Percentiles rank a stretch among this genome's conserved stretches.
These are phyloP conservation scores for Motacilla tschutschensis DNA, from an alignment of 2,113 vertebrate species.

Conservation along the genomic window DNA sequence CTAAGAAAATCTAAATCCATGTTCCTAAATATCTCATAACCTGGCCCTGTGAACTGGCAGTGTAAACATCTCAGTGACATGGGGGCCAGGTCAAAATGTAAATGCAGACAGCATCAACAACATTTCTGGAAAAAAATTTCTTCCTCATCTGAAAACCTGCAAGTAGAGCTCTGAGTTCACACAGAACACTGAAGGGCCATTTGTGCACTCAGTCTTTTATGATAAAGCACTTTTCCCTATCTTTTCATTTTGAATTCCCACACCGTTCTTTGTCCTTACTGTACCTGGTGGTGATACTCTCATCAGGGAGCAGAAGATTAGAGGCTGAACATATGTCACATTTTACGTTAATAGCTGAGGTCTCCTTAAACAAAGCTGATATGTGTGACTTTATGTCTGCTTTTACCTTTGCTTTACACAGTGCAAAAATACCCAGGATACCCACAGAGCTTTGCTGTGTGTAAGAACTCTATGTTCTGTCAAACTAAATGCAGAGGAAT, in stretches of 20 bases:
- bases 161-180: not conserved
- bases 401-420: constrained; percentile 9
- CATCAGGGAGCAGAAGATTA: constrained; percentile 43
- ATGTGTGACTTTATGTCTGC: not conserved
- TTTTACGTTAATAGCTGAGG: constrained; percentile 25
- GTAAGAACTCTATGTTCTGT: not conserved
- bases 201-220: not conserved
- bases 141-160: not conserved
- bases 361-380: constrained; percentile 35
- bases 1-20: not conserved
- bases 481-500: constrained; percentile 45
- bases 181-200: not conserved
- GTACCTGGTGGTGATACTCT: not conserved
- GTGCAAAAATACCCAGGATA: constrained; percentile 31
- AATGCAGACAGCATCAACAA: not conserved
- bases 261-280: not conserved
- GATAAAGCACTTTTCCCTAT: not conserved
- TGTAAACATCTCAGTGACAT: not conserved
- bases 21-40: not conserved
- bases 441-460: constrained; percentile 14
- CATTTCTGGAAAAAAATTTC: not conserved
- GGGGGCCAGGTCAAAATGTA: not conserved
- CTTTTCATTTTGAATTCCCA: constrained; percentile 31
- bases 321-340: constrained; percentile 34
- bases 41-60: not conserved